phyloP scores from a whole-genome alignment of 2,113 vertebrate species.

The Perccottus glenii region DNA sequence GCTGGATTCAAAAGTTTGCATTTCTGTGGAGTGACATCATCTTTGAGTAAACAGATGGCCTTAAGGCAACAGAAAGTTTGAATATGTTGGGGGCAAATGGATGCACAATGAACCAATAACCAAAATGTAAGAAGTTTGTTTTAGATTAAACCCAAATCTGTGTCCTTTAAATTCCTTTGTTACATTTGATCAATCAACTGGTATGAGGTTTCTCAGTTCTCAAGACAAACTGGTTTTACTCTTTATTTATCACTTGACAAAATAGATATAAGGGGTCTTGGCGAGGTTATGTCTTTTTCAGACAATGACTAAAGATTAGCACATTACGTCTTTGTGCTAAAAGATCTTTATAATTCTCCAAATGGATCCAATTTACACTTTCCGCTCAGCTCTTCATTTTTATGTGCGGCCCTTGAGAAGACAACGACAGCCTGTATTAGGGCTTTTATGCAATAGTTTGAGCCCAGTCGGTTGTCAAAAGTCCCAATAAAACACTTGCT shows the following conservation, averaged over 20 bases:
- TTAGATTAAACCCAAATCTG: too few species aligned
- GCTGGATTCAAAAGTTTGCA: too few species aligned
- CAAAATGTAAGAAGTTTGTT: too few species aligned
- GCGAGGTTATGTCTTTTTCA: conserved; percentile 8
- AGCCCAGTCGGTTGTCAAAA: conserved; percentile 53
- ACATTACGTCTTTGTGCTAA: conserved; percentile 19
- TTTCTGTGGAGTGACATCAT: too few species aligned
- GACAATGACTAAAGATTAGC: conserved; percentile 9
- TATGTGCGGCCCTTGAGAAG: conserved; percentile 55
- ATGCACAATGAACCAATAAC: too few species aligned
- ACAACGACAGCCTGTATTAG: conserved; percentile 27
- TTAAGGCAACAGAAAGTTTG: too few species aligned
- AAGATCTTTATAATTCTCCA: conserved; percentile 24
- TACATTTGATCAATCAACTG: too few species aligned
- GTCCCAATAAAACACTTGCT: conserved; percentile 55
- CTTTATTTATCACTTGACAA: neutral
- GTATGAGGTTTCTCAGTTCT: too few species aligned
- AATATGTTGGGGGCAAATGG: too few species aligned
- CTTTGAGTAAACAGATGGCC: too few species aligned
- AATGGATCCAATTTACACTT: conserved; percentile 51
- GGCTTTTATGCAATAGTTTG: conserved; percentile 55
- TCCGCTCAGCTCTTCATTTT: conserved; percentile 50
- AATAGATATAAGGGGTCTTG: conserved; percentile 1
- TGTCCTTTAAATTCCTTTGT: too few species aligned
- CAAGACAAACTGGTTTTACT: neutral